Evolutionary conservation across 2,797 vertebrate species (phyloP).

Genomic region (Enteromius radiatus): DNA sequence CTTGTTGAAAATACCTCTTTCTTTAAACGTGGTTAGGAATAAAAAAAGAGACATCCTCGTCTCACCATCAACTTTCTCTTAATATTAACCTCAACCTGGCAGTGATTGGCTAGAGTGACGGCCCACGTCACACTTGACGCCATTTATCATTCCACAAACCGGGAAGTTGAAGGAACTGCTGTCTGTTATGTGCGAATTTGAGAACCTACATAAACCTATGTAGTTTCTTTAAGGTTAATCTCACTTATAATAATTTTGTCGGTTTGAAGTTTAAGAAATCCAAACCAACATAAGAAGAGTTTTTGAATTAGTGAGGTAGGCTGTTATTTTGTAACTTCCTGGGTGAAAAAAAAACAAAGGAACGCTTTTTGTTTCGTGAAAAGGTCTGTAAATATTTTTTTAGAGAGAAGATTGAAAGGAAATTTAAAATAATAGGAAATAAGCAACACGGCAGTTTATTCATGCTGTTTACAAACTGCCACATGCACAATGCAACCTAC

Average conservation of each 20-base stretch:
- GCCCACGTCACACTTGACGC: constrained; percentile 79
- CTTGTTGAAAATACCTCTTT: constrained; percentile 42
- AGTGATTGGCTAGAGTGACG: constrained; percentile 80
- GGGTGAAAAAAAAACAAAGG: not conserved
- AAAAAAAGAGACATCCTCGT: constrained; percentile 73
- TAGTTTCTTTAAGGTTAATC: not conserved
- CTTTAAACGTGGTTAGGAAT: constrained; percentile 77
- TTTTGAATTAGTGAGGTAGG: not conserved
- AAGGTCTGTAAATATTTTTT: not conserved
- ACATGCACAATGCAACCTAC: not conserved
- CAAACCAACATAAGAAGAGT: not conserved
- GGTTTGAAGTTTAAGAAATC: not conserved
- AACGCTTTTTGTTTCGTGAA: not conserved
- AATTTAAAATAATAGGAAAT: not conserved
- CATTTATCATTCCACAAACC: constrained; percentile 66
- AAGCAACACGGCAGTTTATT: not conserved
- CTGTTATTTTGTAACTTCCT: not conserved
- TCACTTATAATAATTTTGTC: not conserved
- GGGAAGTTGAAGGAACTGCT: constrained; percentile 58
- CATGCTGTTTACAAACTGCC: not conserved
- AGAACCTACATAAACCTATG: not conserved
- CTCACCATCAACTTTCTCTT: constrained; percentile 86
- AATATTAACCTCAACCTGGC: constrained; percentile 81
- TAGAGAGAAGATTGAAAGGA: not conserved
- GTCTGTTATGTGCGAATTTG: constrained; percentile 19